A percentile compares a stretch with the other conserved stretches of the same genome.
Evolutionary conservation across 2,797 vertebrate species (phyloP).

Genomic region (Tenualosa ilisha): DNA sequence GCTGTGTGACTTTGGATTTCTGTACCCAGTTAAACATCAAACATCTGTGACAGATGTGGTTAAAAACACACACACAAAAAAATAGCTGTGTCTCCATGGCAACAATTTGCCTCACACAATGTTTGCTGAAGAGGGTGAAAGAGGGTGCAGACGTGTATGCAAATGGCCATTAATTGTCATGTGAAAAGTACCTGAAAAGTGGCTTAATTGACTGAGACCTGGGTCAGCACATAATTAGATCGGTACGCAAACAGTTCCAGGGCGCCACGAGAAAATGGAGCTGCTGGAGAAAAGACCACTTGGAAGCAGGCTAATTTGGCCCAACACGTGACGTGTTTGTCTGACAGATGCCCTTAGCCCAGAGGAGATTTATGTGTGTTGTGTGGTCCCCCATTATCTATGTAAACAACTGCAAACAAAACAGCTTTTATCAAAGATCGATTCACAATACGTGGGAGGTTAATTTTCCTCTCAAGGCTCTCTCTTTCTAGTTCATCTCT

Average conservation of each 20-base stretch:
- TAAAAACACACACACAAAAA: conserved; percentile 6
- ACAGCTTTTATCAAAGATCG: conserved; percentile 32
- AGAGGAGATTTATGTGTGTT: conserved; percentile 23
- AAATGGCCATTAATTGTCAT: conserved; percentile 60
- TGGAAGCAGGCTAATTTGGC: not conserved
- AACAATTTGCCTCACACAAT: conserved; percentile 48
- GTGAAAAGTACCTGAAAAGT: conserved; percentile 48
- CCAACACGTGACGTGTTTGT: conserved; percentile 28
- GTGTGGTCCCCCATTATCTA: conserved; percentile 48
- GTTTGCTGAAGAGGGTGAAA: conserved; percentile 39
- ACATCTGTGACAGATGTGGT: conserved; percentile 31
- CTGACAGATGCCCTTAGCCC: conserved; percentile 48
- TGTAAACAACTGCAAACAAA: conserved; percentile 26
- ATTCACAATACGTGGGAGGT: conserved; percentile 26
- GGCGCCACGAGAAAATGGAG: not conserved
- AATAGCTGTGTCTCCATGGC: conserved; percentile 54
- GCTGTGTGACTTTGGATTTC: not conserved
- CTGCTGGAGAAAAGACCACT: not conserved
- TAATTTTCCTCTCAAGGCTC: conserved; percentile 27
- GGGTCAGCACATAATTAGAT: conserved; percentile 31
- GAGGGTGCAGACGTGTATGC: conserved; percentile 52
- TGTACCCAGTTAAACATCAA: not conserved
- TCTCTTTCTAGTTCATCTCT: not conserved
- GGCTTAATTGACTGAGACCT: conserved; percentile 51
- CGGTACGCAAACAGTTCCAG: conserved; percentile 21